Evolutionary conservation across 2,888 invertebrate species (phyloP), one percentile per base, ranked within the genome.

Genomic region (Isotomurus palustris): DNA sequence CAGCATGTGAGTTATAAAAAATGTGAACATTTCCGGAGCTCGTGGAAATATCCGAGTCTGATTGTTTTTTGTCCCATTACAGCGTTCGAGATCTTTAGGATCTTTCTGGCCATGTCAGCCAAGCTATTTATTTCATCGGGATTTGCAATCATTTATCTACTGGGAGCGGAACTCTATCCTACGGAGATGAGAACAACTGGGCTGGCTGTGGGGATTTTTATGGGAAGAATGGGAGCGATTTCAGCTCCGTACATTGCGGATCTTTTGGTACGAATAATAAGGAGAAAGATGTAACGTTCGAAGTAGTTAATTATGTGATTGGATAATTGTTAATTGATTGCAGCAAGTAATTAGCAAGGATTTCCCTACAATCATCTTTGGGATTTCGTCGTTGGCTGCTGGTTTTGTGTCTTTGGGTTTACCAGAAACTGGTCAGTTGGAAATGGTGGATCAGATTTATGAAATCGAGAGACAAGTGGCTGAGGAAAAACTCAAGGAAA

Each of bases 111-210:
- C 5, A 65, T 69, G 65, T 12, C 48, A 21, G 70, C 67, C 24
- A 70, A 70, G 57, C 40, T 69, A 14, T 67, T 62, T 54, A 60
- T 69, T 28, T 53, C 66, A 2, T 58, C 62, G 14, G 57, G 60
- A 4, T 69, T 69, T 44, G 64, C 59, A 4, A 60, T 69, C 14
- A 53, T 69, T 36, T 69, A 69, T 43, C 47, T 69, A 17, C 45
- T 69, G 14, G 69, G 66, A 44, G 64, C 69, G 25, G 69, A 69
- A 44, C 48, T 69, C 2, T 69, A 67, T 29, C 69, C 69, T 14
- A 69, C 69, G 4, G 57, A 58, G 25, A 36, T 58, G 55, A 45
- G 70, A 35, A 69, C 62, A 4, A 70, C 70, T 0, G 70, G 68
- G 2, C 19, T 65, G 12, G 65, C 62, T 6, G 51, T 56, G 2